phyloP scores from a whole-genome alignment of 2,888 invertebrate genomes.

The Anticlea derivata region DNA sequence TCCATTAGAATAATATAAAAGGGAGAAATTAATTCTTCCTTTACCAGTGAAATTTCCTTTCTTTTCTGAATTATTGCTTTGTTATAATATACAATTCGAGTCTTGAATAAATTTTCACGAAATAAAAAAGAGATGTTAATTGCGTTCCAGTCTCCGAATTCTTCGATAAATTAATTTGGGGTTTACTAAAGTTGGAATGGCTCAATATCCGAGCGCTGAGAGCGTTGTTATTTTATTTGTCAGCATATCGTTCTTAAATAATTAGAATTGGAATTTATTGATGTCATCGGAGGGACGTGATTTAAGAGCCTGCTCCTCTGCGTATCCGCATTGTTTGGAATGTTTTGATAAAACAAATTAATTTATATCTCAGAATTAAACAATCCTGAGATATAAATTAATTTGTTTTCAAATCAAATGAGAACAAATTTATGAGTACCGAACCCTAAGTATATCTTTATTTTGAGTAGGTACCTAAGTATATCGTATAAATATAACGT shows the following conservation, averaged over 20 bases:
- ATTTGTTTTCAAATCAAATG: too few relatives aligned
- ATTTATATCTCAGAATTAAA: constrained; percentile 35
- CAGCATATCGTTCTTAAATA: constrained; percentile 71
- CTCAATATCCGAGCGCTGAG: constrained; percentile 62
- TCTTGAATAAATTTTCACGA: constrained; percentile 38
- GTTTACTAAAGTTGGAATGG: constrained; percentile 63
- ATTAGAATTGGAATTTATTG: constrained; percentile 78
- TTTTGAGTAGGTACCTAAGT: too few relatives aligned
- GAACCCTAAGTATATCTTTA: too few relatives aligned
- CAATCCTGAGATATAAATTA: too few relatives aligned
- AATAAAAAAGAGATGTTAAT: constrained; percentile 49
- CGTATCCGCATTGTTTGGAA: constrained; percentile 57
- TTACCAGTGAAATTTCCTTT: constrained; percentile 39
- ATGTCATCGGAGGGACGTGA: constrained; percentile 67
- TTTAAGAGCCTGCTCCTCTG: constrained; percentile 52
- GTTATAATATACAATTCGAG: constrained; percentile 41
- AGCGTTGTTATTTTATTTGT: constrained; percentile 72
- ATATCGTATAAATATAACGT: background rate
- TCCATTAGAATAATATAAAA: constrained; percentile 51
- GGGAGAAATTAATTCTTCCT: constrained; percentile 46
- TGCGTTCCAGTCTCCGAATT: constrained; percentile 45
- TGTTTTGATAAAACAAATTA: constrained; percentile 44
- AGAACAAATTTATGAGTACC: too few relatives aligned
- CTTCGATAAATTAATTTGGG: constrained; percentile 61
- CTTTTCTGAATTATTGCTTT: constrained; percentile 44